A percentile compares a stretch with the other conserved stretches of the same genome.
Conservation (phyloP, 2,797 vertebrate genomes). For the Diplodus sargus region DNA sequence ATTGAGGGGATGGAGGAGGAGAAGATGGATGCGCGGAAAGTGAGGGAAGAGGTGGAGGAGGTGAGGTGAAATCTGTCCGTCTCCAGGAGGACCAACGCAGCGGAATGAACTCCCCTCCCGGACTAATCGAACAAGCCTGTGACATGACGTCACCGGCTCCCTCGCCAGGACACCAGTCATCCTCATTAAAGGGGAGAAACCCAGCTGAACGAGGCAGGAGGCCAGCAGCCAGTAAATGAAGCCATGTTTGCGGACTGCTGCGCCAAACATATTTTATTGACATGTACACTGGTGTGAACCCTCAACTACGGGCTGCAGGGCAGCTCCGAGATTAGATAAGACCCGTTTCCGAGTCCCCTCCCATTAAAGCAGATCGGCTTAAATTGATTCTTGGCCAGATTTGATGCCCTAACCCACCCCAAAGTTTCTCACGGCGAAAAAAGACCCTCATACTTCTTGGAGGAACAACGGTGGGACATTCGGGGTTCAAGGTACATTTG, state of each 20-base stretch:
- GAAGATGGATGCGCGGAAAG: slow-evolving; percentile 3
- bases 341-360: neutral
- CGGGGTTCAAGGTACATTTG: neutral
- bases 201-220: slow-evolving; percentile 15
- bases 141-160: slow-evolving; percentile 48
- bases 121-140: slow-evolving; percentile 48
- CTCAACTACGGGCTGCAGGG: neutral
- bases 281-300: slow-evolving; percentile 1
- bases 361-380: neutral
- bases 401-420: neutral
- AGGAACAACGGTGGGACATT: neutral
- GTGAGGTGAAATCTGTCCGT: slow-evolving; percentile 21
- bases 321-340: neutral
- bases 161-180: slow-evolving; percentile 17
- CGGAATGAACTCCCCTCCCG: slow-evolving; percentile 34
- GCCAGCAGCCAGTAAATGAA: slow-evolving; percentile 36
- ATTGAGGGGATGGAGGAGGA: neutral
- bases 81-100: slow-evolving; percentile 25
- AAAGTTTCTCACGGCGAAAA: neutral
- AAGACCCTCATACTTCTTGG: neutral
- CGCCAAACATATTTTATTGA: slow-evolving; percentile 1
- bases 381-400: neutral
- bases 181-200: slow-evolving; percentile 6
- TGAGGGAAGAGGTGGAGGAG: slow-evolving; percentile 15
- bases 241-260: slow-evolving; percentile 15